These are phyloP conservation scores for Tympanuchus pallidicinctus DNA, from an alignment of 2,113 vertebrate species.

Conservation along the genomic window DNA sequence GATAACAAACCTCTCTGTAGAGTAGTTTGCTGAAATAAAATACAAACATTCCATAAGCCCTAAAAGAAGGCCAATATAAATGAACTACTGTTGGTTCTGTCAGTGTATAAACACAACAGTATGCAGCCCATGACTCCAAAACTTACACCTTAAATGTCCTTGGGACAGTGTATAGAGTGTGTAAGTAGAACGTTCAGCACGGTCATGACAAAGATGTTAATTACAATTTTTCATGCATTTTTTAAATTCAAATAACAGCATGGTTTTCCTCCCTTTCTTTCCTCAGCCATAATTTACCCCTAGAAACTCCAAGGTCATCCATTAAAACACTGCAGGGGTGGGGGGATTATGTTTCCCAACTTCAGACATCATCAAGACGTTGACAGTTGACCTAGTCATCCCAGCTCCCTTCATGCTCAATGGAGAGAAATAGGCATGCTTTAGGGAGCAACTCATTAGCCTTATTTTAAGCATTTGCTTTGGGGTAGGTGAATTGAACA, in stretches of 20 bases:
- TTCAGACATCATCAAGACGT: not conserved
- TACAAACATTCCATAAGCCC: not conserved
- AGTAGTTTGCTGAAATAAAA: constrained; percentile 29
- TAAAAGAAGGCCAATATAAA: constrained; percentile 1
- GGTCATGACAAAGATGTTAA: not conserved
- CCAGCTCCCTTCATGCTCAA: not conserved
- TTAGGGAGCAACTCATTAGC: not conserved
- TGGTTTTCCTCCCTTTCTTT: not conserved
- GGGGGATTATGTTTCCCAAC: not conserved
- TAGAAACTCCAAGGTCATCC: not conserved
- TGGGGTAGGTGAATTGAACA: not conserved
- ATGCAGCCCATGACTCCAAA: not conserved
- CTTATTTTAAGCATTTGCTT: constrained; percentile 37
- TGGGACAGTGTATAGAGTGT: not conserved
- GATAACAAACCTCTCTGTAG: not conserved
- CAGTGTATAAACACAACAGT: not conserved
- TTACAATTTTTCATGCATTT: not conserved
- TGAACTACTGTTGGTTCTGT: not conserved
- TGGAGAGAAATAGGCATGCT: not conserved
- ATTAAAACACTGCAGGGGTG: not conserved
- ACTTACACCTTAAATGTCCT: not conserved
- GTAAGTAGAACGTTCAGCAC: not conserved
- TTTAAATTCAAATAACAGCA: not conserved
- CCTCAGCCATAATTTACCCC: not conserved
- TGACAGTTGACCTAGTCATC: not conserved